These are phyloP conservation scores for Seriola aureovittata DNA, from an alignment of 2,113 vertebrate genomes.

Conservation along the genomic window DNA sequence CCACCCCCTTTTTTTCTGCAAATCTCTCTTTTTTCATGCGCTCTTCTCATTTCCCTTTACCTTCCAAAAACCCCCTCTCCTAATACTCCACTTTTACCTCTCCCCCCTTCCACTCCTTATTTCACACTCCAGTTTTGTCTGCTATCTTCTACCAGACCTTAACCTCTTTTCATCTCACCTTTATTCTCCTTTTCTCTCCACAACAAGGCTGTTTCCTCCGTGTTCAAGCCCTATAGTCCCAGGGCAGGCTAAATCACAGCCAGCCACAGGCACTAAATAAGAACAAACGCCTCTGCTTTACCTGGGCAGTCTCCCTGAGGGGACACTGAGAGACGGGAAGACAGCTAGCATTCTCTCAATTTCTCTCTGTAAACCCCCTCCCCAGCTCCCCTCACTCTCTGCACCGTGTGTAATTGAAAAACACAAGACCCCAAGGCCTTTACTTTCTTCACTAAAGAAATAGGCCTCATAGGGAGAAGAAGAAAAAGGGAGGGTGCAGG, in stretches of 20 bases:
- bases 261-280: slow-evolving; percentile 68
- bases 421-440: slow-evolving; percentile 62
- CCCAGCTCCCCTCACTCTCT: slow-evolving; percentile 35
- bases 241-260: slow-evolving; percentile 51
- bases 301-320: slow-evolving; percentile 66
- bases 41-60: neutral
- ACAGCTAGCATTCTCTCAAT: slow-evolving; percentile 40
- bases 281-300: slow-evolving; percentile 69
- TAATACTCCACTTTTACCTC: neutral
- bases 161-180: neutral
- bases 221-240: slow-evolving; percentile 29
- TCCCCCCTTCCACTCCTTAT: neutral
- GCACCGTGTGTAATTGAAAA: slow-evolving; percentile 79
- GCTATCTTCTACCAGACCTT: slow-evolving; percentile 2
- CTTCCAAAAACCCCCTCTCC: neutral
- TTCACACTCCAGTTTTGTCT: slow-evolving; percentile 7
- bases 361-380: slow-evolving; percentile 30
- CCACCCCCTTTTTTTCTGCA: neutral
- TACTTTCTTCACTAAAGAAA: slow-evolving; percentile 55
- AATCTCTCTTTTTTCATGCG: neutral
- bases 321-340: slow-evolving; percentile 48
- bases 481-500: slow-evolving; percentile 8
- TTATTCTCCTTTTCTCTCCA: slow-evolving; percentile 5
- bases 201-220: slow-evolving; percentile 39
- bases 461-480: slow-evolving; percentile 47